A percentile compares a stretch with the other conserved stretches of the same genome.
Evolutionary conservation across 2,797 vertebrate species (phyloP).

Genomic region (Sebastes ruberrimus): DNA sequence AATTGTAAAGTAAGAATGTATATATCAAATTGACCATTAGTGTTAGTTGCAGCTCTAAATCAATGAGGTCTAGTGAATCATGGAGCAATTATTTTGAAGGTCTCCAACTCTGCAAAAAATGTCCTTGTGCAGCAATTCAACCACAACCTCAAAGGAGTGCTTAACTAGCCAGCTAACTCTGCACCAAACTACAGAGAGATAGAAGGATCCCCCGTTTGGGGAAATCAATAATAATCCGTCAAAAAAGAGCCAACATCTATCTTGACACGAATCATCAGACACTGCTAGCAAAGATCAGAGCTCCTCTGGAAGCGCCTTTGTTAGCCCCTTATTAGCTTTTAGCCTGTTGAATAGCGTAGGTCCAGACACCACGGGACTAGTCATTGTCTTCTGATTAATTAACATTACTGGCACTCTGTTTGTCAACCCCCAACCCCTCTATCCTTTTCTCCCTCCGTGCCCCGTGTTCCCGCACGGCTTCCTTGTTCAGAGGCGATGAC

Average conservation of each 20-base stretch:
- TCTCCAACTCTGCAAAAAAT: neutral
- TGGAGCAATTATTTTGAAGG: neutral
- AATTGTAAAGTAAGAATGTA: neutral
- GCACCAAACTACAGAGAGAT: neutral
- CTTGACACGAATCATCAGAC: slow-evolving; percentile 53
- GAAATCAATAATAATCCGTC: slow-evolving; percentile 27
- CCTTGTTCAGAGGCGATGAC: slow-evolving; percentile 44
- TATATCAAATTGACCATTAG: neutral
- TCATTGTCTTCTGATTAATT: slow-evolving; percentile 77
- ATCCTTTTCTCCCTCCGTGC: slow-evolving; percentile 33
- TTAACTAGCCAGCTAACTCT: neutral
- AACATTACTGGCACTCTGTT: slow-evolving; percentile 64
- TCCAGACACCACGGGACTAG: slow-evolving; percentile 49
- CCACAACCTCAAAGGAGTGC: neutral
- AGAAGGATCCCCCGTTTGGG: neutral
- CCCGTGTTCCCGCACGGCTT: slow-evolving; percentile 39
- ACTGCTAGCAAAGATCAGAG: slow-evolving; percentile 31
- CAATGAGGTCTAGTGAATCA: neutral
- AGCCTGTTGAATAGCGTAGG: slow-evolving; percentile 41
- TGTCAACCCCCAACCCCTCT: slow-evolving; percentile 47
- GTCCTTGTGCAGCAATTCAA: slow-evolving; percentile 5
- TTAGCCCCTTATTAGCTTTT: slow-evolving; percentile 53
- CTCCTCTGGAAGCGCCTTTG: slow-evolving; percentile 42
- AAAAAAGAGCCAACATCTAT: slow-evolving; percentile 33
- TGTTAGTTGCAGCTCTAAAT: neutral